phyloP scores from a whole-genome alignment of 2,113 vertebrate species.

The Brachyhypopomus occidentalis region DNA sequence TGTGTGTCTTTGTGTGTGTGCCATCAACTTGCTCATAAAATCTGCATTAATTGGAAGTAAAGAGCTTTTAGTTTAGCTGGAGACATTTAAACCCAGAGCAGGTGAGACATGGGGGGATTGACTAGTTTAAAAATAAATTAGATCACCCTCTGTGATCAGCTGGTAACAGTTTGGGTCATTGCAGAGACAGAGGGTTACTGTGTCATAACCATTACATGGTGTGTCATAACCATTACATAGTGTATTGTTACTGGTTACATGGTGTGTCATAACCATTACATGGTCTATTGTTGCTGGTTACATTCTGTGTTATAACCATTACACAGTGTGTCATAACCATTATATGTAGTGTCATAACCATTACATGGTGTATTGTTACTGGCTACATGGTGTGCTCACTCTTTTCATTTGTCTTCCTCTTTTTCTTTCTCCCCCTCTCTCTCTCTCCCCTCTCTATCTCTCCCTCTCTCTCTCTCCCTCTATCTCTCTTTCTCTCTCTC shows the following conservation, averaged over 20 bases:
- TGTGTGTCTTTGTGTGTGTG: not conserved
- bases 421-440: not conserved
- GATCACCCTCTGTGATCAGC: slow-evolving; percentile 33
- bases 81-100: not conserved
- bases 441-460: not conserved
- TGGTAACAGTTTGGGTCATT: slow-evolving; percentile 34
- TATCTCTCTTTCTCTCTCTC: not conserved
- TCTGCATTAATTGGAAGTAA: not conserved
- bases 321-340: too few species aligned
- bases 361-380: too few species aligned
- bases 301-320: too few species aligned
- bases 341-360: too few species aligned
- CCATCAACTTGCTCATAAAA: not conserved
- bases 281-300: too few species aligned
- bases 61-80: not conserved
- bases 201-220: too few species aligned
- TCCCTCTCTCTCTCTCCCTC: not conserved
- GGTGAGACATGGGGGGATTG: not conserved
- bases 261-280: too few species aligned
- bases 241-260: too few species aligned
- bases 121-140: not conserved
- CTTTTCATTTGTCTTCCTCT: not conserved
- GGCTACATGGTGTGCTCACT: too few species aligned
- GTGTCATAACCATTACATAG: too few species aligned
- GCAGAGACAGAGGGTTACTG: too few species aligned